These are phyloP conservation scores for Pyrgilauda ruficollis DNA, from an alignment of 2,113 vertebrate genomes.

Conservation along the genomic window DNA sequence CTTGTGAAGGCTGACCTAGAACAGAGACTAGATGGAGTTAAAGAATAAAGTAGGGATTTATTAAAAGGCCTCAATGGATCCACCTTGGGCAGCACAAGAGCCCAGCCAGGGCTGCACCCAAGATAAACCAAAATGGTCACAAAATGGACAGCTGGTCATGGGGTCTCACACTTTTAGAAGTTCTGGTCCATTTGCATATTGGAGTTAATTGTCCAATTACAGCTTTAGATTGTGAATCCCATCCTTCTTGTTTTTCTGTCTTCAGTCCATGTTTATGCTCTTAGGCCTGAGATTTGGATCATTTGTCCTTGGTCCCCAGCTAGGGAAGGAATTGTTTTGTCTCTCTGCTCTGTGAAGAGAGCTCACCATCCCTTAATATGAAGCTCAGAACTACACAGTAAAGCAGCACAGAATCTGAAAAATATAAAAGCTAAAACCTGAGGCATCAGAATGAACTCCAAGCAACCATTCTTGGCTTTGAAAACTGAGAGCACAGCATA, in stretches of 20 bases:
- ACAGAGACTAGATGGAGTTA: background rate
- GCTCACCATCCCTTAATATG: background rate
- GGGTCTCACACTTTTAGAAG: background rate
- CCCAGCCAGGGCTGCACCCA: background rate
- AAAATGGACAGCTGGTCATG: rapidly evolving
- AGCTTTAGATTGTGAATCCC: background rate
- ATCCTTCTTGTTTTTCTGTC: background rate
- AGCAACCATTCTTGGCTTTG: background rate
- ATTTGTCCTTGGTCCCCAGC: background rate
- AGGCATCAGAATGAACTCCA: background rate
- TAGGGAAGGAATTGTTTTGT: background rate
- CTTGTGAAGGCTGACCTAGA: background rate
- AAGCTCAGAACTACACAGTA: background rate
- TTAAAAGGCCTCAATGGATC: background rate
- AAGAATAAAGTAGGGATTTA: background rate
- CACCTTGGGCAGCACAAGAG: background rate
- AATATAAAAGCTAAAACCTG: background rate
- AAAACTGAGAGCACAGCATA: background rate
- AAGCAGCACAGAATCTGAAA: background rate
- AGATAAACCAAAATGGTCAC: background rate
- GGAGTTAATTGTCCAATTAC: background rate
- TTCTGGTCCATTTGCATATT: background rate
- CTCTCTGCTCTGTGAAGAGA: background rate
- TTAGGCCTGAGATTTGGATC: background rate
- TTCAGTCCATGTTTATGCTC: rapidly evolving